phyloP scores from a whole-genome alignment of 23 tunicate genomes.

The Halocynthia roretzi region DNA sequence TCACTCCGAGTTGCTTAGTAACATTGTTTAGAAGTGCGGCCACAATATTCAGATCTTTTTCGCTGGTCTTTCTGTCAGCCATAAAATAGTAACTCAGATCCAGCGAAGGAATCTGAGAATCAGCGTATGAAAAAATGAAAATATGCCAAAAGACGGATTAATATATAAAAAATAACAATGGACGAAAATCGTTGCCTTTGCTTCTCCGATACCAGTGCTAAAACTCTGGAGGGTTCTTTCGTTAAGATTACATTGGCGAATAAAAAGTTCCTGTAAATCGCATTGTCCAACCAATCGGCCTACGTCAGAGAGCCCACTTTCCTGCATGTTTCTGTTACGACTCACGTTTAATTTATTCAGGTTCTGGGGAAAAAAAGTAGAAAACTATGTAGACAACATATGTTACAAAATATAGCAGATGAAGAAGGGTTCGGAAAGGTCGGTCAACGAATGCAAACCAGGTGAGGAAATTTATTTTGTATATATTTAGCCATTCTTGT shows the following conservation, averaged over 20 bases:
- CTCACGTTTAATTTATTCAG: constrained; percentile 12
- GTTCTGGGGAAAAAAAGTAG: neutral
- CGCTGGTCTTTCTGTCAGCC: neutral
- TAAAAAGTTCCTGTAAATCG: neutral
- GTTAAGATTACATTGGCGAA: constrained; percentile 14
- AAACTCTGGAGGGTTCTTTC: neutral
- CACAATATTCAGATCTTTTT: neutral
- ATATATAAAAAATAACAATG: neutral
- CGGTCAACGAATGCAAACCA: no score
- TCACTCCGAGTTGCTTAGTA: neutral
- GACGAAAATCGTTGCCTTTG: neutral
- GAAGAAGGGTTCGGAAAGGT: no score
- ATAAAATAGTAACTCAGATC: constrained; percentile 1
- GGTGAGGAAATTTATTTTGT: no score
- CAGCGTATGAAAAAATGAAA: neutral
- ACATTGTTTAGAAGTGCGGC: neutral
- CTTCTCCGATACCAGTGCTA: neutral
- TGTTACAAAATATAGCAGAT: neutral
- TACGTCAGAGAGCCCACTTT: neutral
- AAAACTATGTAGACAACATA: neutral
- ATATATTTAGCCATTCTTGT: no score
- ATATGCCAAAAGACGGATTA: no score
- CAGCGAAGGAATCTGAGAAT: constrained; percentile 1
- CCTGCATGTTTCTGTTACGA: neutral
- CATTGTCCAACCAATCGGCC: constrained; percentile 7